Evolutionary conservation across 2,888 invertebrate species (phyloP), one percentile per base, ranked within the genome.

Genomic region (Agonopterix subpropinquella): DNA sequence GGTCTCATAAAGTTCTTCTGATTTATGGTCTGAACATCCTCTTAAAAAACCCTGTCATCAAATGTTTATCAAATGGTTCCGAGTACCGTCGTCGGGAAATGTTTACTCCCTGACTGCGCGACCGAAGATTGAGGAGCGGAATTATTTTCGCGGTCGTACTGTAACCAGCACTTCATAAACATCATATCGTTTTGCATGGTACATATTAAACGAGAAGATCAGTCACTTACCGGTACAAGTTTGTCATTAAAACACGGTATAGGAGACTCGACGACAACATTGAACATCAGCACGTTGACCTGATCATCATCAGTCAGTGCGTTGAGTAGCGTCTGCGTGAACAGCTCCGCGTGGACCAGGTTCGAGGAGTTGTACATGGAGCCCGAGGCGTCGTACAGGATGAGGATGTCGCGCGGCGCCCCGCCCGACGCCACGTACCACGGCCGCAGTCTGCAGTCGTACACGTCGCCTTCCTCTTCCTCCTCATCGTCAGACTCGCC

Each of bases 351-450:
- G 3, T 78, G 67, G 35, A 75, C 70, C 37, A 64, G 59, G 57
- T 86, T 87, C 0, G 80, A 74, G 1, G 87, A 86, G 59, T 77
- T 77, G 51, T 66, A 62, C 86, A 88, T 86, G 13, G 88, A 88
- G 0, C 88, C 88, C 0, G 88, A 81, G 0, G 82, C 82, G 46
- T 88, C 88, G 0, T 84, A 62, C 2, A 88, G 72, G 8, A 88
- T 75, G 45, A 88, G 76, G 0, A 88, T 64, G 50, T 88, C 88
- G 0, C 86, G 65, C 0, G 87, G 86, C 0, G 88, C 88, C 0
- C 88, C 88, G 9, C 76, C 70, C 0, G 86, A 85, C 50, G 78
- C 77, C 45, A 87, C 85, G 59, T 85, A 88, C 88, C 88, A 88
- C 1, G 88, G 80, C 0, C 88, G 75, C 15, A 87, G 67, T 0